phyloP scores from a whole-genome alignment of 2,113 vertebrate species.

The Eretmochelys imbricata region DNA sequence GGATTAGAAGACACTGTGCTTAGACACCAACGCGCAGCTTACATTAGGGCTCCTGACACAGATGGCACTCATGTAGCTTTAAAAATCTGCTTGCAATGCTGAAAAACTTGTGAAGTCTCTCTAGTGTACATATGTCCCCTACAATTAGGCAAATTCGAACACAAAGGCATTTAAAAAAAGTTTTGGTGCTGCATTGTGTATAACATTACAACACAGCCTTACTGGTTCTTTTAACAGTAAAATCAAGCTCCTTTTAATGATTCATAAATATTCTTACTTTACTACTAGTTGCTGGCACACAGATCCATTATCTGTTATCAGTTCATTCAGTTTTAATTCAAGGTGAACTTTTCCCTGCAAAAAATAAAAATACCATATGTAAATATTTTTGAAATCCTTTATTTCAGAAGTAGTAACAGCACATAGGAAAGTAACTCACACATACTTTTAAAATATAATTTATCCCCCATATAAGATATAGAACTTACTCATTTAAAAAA shows the following conservation, averaged over 20 bases:
- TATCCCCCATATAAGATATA: not conserved
- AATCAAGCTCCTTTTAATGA: not conserved
- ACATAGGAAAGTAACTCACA: constrained; percentile 8
- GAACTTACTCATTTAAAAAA: not conserved
- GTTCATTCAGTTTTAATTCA: constrained; percentile 95
- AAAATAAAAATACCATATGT: constrained; percentile 40
- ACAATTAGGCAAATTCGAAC: not conserved
- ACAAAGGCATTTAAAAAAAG: not conserved
- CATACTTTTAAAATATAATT: constrained; percentile 6
- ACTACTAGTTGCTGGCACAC: constrained; percentile 93
- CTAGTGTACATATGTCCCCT: not conserved
- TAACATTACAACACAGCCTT: not conserved
- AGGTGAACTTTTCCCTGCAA: constrained; percentile 97
- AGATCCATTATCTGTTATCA: constrained; percentile 96
- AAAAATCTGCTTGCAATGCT: not conserved
- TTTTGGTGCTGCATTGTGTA: not conserved
- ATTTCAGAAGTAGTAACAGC: not conserved
- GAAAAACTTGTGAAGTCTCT: not conserved
- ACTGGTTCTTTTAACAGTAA: not conserved
- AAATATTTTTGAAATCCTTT: not conserved
- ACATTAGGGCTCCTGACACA: not conserved
- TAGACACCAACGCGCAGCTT: not conserved
- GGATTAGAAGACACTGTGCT: not conserved
- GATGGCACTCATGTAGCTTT: not conserved
- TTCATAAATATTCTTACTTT: constrained; percentile 83